Conservation (phyloP, 2,113 vertebrate species). For the Pao palembangensis region DNA sequence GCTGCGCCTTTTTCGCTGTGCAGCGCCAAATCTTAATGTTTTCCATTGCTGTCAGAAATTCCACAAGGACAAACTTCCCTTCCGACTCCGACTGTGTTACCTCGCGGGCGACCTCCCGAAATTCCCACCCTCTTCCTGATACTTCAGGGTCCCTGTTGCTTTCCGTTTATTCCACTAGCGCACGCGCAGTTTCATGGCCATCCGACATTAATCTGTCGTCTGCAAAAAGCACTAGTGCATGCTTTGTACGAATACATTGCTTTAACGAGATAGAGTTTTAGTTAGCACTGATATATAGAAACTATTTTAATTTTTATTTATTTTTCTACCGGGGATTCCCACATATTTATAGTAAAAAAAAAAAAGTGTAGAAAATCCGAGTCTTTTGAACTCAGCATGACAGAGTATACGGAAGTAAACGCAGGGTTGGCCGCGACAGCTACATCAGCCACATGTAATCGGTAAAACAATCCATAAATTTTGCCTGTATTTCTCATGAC, state of each 20-base stretch:
- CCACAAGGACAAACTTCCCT: constrained; percentile 49
- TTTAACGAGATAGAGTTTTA: background rate
- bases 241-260: background rate
- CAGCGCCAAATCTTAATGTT: background rate
- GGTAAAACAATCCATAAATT: background rate
- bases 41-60: constrained; percentile 35
- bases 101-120: constrained; percentile 1
- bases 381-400: constrained; percentile 5
- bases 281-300: background rate
- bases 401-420: constrained; percentile 31
- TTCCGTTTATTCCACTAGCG: background rate
- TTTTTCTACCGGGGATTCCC: background rate
- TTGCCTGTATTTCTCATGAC: too few species aligned
- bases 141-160: background rate
- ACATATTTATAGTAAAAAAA: background rate
- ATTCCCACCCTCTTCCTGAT: constrained; percentile 48
- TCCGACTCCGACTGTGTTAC: background rate
- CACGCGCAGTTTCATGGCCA: background rate
- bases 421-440: background rate
- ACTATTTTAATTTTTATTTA: background rate
- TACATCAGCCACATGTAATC: background rate
- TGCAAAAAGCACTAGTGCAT: background rate
- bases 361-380: constrained; percentile 16
- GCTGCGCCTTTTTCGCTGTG: background rate
- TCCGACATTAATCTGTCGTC: background rate